Conservation (phyloP, 2,888 invertebrate genomes). For the Noctuana brunneofusca region DNA sequence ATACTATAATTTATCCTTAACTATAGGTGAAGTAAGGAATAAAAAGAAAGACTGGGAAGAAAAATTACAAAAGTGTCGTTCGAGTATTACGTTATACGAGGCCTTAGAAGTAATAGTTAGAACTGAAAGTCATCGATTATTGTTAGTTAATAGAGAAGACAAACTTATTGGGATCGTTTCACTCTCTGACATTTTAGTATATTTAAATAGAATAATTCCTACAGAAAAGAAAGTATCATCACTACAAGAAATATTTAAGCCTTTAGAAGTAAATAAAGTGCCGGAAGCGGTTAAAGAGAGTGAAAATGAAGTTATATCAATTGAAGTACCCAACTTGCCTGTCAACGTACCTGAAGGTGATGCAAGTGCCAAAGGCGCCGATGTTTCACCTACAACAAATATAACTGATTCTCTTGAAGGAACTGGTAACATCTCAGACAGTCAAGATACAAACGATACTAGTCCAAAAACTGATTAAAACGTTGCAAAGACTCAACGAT, state of each 20-base stretch:
- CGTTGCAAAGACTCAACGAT: conserved; percentile 41
- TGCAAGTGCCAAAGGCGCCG: conserved; percentile 41
- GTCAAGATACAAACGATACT: conserved; percentile 45
- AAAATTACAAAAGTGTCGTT: conserved; percentile 93
- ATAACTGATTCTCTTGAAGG: conserved; percentile 37
- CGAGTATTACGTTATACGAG: conserved; percentile 91
- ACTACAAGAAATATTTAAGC: conserved; percentile 77
- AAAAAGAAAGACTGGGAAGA: conserved; percentile 96
- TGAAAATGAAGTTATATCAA: conserved; percentile 71
- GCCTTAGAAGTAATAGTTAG: conserved; percentile 95
- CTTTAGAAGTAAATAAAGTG: conserved; percentile 75
- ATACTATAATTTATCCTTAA: conserved; percentile 94
- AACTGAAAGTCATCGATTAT: conserved; percentile 89
- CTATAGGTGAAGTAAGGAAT: conserved; percentile 92
- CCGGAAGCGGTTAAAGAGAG: conserved; percentile 71
- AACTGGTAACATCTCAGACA: conserved; percentile 40
- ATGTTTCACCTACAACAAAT: conserved; percentile 42
- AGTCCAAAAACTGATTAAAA: conserved; percentile 45
- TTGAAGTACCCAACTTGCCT: conserved; percentile 67
- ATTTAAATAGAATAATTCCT: conserved; percentile 79
- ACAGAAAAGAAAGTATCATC: conserved; percentile 76
- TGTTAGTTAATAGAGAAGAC: conserved; percentile 78
- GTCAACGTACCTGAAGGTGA: conserved; percentile 57
- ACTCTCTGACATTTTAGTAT: conserved; percentile 77
- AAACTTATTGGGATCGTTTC: conserved; percentile 77